phyloP scores from a whole-genome alignment of 2,888 invertebrate genomes.

The Pherbina coryleti region DNA sequence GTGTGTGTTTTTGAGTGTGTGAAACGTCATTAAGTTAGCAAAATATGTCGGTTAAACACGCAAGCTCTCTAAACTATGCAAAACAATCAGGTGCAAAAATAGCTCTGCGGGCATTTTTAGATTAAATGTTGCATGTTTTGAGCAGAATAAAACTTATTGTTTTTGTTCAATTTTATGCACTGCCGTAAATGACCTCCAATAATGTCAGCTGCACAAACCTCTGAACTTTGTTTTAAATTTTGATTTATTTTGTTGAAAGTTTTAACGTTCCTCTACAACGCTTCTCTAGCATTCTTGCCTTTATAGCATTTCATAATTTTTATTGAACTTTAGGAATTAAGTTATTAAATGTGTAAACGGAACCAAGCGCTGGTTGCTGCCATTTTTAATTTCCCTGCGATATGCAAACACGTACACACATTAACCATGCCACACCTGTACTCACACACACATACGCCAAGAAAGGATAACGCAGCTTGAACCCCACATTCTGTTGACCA shows the following conservation, averaged over 20 bases:
- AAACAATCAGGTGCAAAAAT: constrained; percentile 13
- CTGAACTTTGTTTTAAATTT: not conserved
- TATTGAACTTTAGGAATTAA: not conserved
- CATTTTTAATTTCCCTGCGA: not conserved
- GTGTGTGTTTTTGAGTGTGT: constrained; percentile 22
- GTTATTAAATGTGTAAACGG: constrained; percentile 27
- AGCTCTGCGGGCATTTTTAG: not conserved
- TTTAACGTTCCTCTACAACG: not conserved
- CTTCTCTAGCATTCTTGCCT: not conserved
- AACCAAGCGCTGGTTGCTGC: not conserved
- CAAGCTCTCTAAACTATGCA: not conserved
- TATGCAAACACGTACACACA: no score
- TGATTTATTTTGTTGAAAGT: not conserved
- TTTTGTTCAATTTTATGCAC: not conserved
- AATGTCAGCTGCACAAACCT: no score
- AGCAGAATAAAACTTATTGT: not conserved
- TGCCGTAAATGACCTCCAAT: no score
- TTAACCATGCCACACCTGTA: not conserved
- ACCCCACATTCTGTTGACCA: not conserved
- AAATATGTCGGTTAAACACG: not conserved
- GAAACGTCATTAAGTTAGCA: constrained; percentile 10
- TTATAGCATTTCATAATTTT: not conserved
- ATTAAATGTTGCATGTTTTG: not conserved
- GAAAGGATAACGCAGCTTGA: not conserved
- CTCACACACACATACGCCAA: not conserved